Base-by-base conservation (phyloP, 1,140 invertebrate genomes). In the Ceratitis capitata region DNA sequence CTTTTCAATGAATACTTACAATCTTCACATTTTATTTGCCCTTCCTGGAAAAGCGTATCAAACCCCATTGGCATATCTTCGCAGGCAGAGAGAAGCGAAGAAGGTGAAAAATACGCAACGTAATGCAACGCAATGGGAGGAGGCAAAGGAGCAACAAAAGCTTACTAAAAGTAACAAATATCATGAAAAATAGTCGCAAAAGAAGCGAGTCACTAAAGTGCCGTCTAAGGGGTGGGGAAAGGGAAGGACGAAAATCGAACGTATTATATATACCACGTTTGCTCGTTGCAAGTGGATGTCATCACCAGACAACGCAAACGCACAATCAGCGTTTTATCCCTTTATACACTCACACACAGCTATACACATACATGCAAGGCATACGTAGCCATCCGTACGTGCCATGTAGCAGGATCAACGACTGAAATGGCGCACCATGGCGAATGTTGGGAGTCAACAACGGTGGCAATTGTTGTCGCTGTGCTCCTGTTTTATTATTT, bases 401-500 rank as follows among this genome's bases (percentile, higher is more conserved):
- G 58, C 58, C 58, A 61, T 61, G 26, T 61, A 61, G 58, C 58
- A 23, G 58, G 58, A 61, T 61, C 58, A 32, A 26, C 58, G 58
- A 61, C 23, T 32, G 58, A 32, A 61, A 32, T 29, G 26, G 58
- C 29, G 58, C n/a, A n/a, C 58, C 23, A 29, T 61, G 58, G 58
- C 5, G 23, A 32, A 16, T 19, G 19, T 16, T 53, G 45, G 58
- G 23, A 61, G 58, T 29, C 58, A 14, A n/a, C n/a, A n/a, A 26
- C 29, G 58, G 58, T 61, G 58, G 58, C 58, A 61, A 61, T 61
- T 61, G 58, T 61, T 61, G 58, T 61, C 58, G 26, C n/a, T 61
- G 58, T 5, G 19, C 19, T n/a, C 49, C 2, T 19, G 51, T 23
- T n/a, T n/a, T n/a, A n/a, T n/a, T n/a, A n/a, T n/a, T n/a, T n/a